phyloP scores from a whole-genome alignment of 92 coral and sea anemone genomes.

The Siderastrea siderea region DNA sequence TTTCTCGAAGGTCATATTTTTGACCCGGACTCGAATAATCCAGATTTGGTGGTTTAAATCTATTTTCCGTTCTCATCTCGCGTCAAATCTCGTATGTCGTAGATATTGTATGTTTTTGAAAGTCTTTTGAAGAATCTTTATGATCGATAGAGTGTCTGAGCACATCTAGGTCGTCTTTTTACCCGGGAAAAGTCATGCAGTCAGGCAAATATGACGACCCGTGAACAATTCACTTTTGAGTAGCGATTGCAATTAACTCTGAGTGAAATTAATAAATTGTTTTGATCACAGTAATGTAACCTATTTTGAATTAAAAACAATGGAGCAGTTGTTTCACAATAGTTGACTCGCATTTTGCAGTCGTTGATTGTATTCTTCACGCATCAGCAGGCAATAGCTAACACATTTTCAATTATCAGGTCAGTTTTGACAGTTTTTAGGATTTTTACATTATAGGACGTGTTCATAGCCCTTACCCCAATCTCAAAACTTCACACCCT shows the following conservation, averaged over 20 bases:
- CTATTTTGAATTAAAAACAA: not conserved
- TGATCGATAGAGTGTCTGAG: too few relatives aligned
- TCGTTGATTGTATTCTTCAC: not conserved
- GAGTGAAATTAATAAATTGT: not conserved
- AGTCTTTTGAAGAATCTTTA: not conserved
- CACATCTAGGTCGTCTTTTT: too few relatives aligned
- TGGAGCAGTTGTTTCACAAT: not conserved
- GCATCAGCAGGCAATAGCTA: not conserved
- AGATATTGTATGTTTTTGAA: not conserved
- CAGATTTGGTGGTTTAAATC: not conserved
- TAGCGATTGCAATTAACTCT: not conserved
- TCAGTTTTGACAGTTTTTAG: too few relatives aligned
- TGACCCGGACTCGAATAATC: not conserved
- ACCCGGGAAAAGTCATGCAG: not conserved
- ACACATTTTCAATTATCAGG: not conserved
- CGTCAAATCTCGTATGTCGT: not conserved
- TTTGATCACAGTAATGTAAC: not conserved
- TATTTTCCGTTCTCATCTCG: not conserved
- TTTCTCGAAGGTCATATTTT: not conserved
- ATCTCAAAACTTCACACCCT: too few relatives aligned
- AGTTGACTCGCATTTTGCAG: not conserved
- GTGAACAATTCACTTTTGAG: not conserved
- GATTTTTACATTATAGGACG: too few relatives aligned
- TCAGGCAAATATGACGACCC: not conserved
- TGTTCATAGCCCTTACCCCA: too few relatives aligned